Percentiles rank a stretch among this genome's conserved stretches.
Evolutionary conservation across 2,888 invertebrate genomes (phyloP).

Genomic region (Drosophila atripex): DNA sequence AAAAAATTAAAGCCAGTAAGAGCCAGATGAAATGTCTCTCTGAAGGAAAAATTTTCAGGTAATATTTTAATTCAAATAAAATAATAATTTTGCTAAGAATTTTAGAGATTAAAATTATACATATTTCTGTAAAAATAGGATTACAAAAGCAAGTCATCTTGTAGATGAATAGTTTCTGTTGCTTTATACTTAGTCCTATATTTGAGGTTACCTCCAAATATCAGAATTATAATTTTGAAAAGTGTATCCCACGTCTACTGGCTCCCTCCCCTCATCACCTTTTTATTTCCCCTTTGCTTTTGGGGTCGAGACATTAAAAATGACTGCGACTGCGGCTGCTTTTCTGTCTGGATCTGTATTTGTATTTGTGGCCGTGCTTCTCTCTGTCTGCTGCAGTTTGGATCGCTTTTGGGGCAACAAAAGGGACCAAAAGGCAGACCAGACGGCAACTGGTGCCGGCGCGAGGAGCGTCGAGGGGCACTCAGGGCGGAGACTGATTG

Average conservation of each 20-base stretch:
- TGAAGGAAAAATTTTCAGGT: too few relatives aligned
- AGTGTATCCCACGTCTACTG: background rate
- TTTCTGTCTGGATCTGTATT: slow-evolving; percentile 34
- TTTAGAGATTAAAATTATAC: too few relatives aligned
- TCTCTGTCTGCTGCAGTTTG: slow-evolving; percentile 59
- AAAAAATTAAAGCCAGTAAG: background rate
- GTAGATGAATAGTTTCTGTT: too few relatives aligned
- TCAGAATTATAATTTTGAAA: background rate
- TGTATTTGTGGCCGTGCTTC: slow-evolving; percentile 20
- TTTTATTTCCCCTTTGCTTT: slow-evolving; percentile 36
- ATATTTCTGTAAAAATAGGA: too few relatives aligned
- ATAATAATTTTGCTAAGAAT: too few relatives aligned
- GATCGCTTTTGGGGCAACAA: slow-evolving; percentile 69
- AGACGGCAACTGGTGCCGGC: slow-evolving; percentile 13
- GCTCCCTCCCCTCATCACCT: slow-evolving; percentile 10
- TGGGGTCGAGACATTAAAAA: slow-evolving; percentile 69
- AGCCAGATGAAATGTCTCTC: background rate
- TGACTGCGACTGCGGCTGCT: slow-evolving; percentile 72
- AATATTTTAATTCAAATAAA: too few relatives aligned
- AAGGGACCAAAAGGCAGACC: slow-evolving; percentile 52
- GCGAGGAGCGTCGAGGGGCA: slow-evolving; percentile 12
- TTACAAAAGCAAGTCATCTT: too few relatives aligned
- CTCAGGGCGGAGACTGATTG: slow-evolving; percentile 60
- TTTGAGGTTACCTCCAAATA: too few relatives aligned
- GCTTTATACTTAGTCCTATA: too few relatives aligned